Evolutionary conservation across 2,113 vertebrate genomes (phyloP), one percentile per base, ranked within the genome.

Genomic region (Sphaerodactylus townsendi): DNA sequence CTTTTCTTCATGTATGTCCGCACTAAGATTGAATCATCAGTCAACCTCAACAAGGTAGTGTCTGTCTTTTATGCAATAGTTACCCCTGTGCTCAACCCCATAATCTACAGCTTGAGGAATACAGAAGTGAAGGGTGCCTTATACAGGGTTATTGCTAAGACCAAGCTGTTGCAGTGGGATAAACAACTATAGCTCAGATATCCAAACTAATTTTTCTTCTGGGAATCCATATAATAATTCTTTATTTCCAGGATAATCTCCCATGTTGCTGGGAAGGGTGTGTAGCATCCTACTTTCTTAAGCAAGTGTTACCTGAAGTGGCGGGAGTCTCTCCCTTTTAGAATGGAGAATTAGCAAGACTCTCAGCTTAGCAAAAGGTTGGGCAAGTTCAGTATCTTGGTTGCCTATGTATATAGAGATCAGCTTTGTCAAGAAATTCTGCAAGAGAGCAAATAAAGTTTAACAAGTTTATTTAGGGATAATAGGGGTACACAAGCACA

Each of bases 21-120:
- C 15, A 87, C 92, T 35, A 79, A 91, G 82, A 82, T 82, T 56
- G 56, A 87, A 37, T 88, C 92, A 30, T 88, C 90, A 35, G 30
- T 81, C 46, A 88, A 70, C 82, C 85, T 94, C 81, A 91, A 90
- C 79, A 94, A 93, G 72, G 80, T 93, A 81, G 88, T 93, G 28
- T 93, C 92, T 14, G 81, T 93, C 82, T 92, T 92, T 82, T 94
- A 92, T 65, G 86, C 93, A 71, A 81, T 92, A 5, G 71, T 93
- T 66, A 92, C 90, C 0, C 90, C 93, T 1, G 90, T 91, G 91
- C 89, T 94, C 70, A 94, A 91, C 37, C 91, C 91, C 4, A 83
- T 92, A 64, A 93, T 92, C 79, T 93, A 92, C 5, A 92, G 88
- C 73, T 90, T 94, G 72, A 64, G 89, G 33, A 93, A 92, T 64